phyloP scores from a whole-genome alignment of 1,140 invertebrate species.

The Ylistrum balloti region DNA sequence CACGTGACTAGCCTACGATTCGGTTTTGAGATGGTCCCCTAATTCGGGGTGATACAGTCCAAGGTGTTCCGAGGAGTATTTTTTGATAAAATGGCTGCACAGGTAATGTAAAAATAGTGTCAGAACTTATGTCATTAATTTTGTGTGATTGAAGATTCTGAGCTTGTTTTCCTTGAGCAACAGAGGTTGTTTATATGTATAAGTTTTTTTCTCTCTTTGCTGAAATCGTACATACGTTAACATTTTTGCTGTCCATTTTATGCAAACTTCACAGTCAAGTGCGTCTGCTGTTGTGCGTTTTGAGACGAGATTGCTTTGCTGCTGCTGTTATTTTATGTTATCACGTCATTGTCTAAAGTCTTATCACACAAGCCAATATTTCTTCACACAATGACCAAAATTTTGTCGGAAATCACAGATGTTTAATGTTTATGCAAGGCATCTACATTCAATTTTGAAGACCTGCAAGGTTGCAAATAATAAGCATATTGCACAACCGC shows the following conservation, averaged over 20 bases:
- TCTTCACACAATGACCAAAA: no score
- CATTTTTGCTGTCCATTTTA: neutral
- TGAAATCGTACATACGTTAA: neutral
- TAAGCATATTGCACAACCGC: no score
- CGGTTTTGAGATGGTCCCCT: neutral
- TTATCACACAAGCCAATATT: no score
- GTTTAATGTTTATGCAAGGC: no score
- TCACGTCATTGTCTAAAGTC: no score
- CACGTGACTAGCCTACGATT: neutral
- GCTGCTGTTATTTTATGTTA: no score
- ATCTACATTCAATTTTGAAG: no score
- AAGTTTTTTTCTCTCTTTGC: neutral
- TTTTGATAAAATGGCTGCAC: constrained; percentile 18
- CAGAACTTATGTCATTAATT: neutral
- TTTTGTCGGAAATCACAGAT: no score
- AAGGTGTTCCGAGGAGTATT: neutral
- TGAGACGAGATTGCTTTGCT: no score
- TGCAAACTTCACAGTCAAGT: neutral
- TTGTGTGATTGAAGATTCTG: neutral
- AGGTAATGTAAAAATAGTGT: neutral
- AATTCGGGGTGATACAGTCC: neutral
- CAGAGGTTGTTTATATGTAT: neutral
- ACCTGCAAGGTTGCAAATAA: no score
- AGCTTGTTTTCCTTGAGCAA: neutral
- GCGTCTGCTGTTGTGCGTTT: neutral